Percentiles rank a stretch among this genome's conserved stretches.
phyloP scores from a whole-genome alignment of 2,888 invertebrate genomes.

The Diachrysia chrysitis region DNA sequence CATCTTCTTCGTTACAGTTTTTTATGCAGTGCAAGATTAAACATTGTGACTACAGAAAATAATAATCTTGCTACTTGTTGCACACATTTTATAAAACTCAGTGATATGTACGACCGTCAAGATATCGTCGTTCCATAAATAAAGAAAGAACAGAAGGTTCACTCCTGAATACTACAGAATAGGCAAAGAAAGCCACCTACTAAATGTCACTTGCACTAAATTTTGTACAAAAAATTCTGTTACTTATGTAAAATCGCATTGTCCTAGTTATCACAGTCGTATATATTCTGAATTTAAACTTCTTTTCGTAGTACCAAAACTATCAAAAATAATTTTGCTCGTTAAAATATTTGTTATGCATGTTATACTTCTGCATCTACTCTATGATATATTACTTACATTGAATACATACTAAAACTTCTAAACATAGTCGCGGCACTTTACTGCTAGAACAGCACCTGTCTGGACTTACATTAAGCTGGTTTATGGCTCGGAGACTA shows the following conservation, averaged over 20 bases:
- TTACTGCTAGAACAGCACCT: slow-evolving; percentile 41
- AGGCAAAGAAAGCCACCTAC: background rate
- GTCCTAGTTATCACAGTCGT: too few species aligned
- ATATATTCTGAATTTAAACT: too few species aligned
- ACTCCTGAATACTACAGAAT: background rate
- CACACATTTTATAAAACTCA: slow-evolving; percentile 41
- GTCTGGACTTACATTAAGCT: slow-evolving; percentile 42
- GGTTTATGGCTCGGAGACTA: slow-evolving; percentile 25
- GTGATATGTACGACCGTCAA: slow-evolving; percentile 35
- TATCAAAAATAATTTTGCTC: too few species aligned
- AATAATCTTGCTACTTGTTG: slow-evolving; percentile 30
- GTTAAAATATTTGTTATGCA: background rate
- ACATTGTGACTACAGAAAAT: slow-evolving; percentile 30
- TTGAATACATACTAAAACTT: slow-evolving; percentile 14
- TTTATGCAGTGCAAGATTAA: background rate
- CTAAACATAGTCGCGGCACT: slow-evolving; percentile 34
- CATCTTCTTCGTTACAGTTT: background rate
- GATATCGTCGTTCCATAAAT: slow-evolving; percentile 4
- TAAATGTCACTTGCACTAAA: too few species aligned
- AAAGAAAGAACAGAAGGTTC: background rate
- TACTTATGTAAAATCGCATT: too few species aligned
- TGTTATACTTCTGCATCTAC: background rate
- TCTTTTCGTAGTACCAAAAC: too few species aligned
- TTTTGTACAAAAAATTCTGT: too few species aligned
- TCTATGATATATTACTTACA: too few species aligned